Evolutionary conservation across 2,888 invertebrate genomes (phyloP).

Genomic region (Apoda limacodes): DNA sequence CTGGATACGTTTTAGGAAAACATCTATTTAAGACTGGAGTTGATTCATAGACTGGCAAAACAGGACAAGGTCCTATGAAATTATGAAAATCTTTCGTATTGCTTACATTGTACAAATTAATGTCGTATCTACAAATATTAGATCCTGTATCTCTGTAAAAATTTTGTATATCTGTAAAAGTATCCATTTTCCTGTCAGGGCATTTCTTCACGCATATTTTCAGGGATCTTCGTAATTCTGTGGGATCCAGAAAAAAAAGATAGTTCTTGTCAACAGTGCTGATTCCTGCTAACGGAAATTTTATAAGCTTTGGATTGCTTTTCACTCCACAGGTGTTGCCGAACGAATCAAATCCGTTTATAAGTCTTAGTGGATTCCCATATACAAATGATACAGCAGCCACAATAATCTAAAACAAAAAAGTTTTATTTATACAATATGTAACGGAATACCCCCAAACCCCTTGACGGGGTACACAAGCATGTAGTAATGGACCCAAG

Average conservation of each 20-base stretch:
- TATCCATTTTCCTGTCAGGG: constrained; percentile 75
- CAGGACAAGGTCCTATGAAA: constrained; percentile 81
- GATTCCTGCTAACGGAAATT: constrained; percentile 81
- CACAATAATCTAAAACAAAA: constrained; percentile 75
- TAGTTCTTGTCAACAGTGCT: constrained; percentile 83
- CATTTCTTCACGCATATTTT: constrained; percentile 93
- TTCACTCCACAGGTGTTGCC: constrained; percentile 94
- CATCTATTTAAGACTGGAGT: constrained; percentile 87
- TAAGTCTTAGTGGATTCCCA: constrained; percentile 86
- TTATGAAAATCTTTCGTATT: constrained; percentile 48
- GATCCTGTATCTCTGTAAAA: constrained; percentile 81
- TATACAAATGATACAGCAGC: constrained; percentile 90
- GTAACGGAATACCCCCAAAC: too few species aligned
- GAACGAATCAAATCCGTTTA: constrained; percentile 94
- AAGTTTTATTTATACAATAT: too few species aligned
- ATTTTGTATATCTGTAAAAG: constrained; percentile 74
- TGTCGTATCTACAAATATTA: constrained; percentile 81
- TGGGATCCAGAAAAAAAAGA: constrained; percentile 87
- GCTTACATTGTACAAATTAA: constrained; percentile 66
- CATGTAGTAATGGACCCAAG: too few species aligned
- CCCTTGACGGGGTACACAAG: too few species aligned
- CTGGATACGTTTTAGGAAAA: constrained; percentile 79
- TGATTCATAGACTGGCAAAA: constrained; percentile 81
- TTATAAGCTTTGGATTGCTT: constrained; percentile 79
- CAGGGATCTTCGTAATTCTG: constrained; percentile 79